Percentiles rank a stretch among this genome's conserved stretches.
Evolutionary conservation across 1,140 invertebrate genomes (phyloP).

Genomic region (Atta colombica): DNA sequence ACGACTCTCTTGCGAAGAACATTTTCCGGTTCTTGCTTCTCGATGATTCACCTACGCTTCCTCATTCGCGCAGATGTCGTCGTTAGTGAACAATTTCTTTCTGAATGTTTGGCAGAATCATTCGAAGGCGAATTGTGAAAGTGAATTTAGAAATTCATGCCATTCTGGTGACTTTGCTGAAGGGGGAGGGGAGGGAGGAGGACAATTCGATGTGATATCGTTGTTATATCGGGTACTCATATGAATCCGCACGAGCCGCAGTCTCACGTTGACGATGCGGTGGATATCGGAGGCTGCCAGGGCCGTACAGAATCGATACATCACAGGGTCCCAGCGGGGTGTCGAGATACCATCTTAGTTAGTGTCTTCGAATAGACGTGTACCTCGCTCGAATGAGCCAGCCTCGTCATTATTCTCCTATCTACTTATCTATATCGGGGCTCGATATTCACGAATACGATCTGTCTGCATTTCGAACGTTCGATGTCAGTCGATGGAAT

Average conservation of each 20-base stretch:
- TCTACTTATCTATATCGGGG: slow-evolving; percentile 80
- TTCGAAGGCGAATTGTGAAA: not conserved
- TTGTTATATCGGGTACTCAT: slow-evolving; percentile 69
- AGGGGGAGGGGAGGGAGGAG: not conserved
- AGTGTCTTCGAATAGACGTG: slow-evolving; percentile 79
- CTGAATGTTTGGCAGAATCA: not conserved
- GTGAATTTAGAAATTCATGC: not conserved
- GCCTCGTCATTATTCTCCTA: slow-evolving; percentile 81
- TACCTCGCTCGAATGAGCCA: slow-evolving; percentile 69
- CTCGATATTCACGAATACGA: slow-evolving; percentile 74
- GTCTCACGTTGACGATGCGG: slow-evolving; percentile 73
- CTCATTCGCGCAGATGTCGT: not conserved
- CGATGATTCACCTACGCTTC: not conserved
- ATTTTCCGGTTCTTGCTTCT: not conserved
- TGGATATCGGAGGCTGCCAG: slow-evolving; percentile 74
- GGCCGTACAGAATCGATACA: slow-evolving; percentile 84
- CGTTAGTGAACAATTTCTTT: not conserved
- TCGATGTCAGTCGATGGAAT: not conserved
- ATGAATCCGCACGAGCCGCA: slow-evolving; percentile 72
- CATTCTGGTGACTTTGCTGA: slow-evolving; percentile 65
- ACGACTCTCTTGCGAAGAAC: not conserved
- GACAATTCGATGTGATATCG: slow-evolving; percentile 69
- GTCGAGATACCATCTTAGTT: slow-evolving; percentile 82
- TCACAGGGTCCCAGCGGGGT: slow-evolving; percentile 81
- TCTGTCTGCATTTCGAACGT: slow-evolving; percentile 51